A percentile compares a stretch with the other conserved stretches of the same genome.
phyloP scores from a whole-genome alignment of 2,797 vertebrate species.

The Pelobates cultripes region DNA sequence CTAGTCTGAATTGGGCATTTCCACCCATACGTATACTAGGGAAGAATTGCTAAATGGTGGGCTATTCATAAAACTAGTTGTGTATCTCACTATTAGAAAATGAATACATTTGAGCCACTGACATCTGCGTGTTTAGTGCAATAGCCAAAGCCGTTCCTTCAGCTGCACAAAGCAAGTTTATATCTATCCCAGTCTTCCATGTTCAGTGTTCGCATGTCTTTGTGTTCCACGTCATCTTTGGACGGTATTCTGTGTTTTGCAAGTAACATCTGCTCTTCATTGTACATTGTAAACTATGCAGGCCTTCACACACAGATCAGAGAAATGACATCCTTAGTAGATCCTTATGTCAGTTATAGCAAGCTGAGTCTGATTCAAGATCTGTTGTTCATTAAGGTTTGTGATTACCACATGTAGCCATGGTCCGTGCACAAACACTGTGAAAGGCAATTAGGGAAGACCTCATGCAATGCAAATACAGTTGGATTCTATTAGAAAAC shows the following conservation, averaged over 20 bases:
- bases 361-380: not conserved
- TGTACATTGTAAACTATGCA: slow-evolving; percentile 3
- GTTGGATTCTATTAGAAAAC: not conserved
- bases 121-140: not conserved
- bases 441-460: slow-evolving; percentile 19
- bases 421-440: slow-evolving; percentile 1
- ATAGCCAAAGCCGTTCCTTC: not conserved
- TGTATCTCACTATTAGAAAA: too few species aligned
- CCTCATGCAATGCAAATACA: slow-evolving; percentile 1
- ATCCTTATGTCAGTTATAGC: slow-evolving; percentile 21
- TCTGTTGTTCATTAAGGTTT: slow-evolving; percentile 33
- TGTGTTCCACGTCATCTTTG: not conserved
- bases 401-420: slow-evolving; percentile 22
- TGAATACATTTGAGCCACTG: too few species aligned
- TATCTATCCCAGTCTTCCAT: not conserved
- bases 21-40: too few species aligned
- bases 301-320: slow-evolving; percentile 4
- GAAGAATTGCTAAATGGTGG: too few species aligned
- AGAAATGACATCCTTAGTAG: slow-evolving; percentile 1
- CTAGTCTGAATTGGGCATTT: too few species aligned
- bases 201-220: not conserved
- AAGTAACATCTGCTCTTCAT: not conserved
- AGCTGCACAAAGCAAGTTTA: not conserved
- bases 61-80: too few species aligned
- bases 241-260: not conserved